phyloP scores from a whole-genome alignment of 2,113 vertebrate genomes.

The Azemiops feae region DNA sequence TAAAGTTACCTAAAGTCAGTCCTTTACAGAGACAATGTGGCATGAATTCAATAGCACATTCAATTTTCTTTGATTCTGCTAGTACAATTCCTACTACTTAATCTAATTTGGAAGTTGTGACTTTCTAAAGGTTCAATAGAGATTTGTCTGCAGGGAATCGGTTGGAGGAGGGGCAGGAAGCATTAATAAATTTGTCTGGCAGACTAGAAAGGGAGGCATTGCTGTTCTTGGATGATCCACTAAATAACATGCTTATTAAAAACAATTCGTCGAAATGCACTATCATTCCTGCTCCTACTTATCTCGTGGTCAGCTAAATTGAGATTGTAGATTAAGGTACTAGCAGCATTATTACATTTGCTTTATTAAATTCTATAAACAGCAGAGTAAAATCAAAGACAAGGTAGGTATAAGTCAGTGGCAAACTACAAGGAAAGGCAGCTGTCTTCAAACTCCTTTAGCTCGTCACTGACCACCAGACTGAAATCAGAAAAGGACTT shows the following conservation, averaged over 20 bases:
- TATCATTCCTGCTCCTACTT: conserved; percentile 71
- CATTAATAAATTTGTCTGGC: conserved; percentile 71
- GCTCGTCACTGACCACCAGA: conserved; percentile 20
- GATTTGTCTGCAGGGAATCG: conserved; percentile 71
- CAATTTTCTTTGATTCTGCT: conserved; percentile 72
- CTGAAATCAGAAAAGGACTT: conserved; percentile 41
- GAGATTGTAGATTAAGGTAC: conserved; percentile 65
- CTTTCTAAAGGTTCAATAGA: conserved; percentile 73
- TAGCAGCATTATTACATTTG: conserved; percentile 66
- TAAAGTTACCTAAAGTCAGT: conserved; percentile 63
- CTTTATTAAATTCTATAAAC: conserved; percentile 72
- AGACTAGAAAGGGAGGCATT: conserved; percentile 62
- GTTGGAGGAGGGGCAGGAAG: conserved; percentile 20
- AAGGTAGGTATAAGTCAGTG: conserved; percentile 69
- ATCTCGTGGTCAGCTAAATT: conserved; percentile 70
- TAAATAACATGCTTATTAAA: conserved; percentile 75
- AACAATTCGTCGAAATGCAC: conserved; percentile 67
- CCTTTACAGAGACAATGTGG: conserved; percentile 68
- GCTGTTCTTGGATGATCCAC: conserved; percentile 60
- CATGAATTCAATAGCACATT: conserved; percentile 70
- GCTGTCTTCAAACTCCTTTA: conserved; percentile 42
- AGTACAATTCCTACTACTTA: conserved; percentile 68
- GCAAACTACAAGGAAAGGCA: conserved; percentile 28
- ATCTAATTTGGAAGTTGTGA: conserved; percentile 73
- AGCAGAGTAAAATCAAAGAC: conserved; percentile 64